These are phyloP conservation scores for Euplexia lucipara DNA, from an alignment of 2,888 invertebrate genomes.

Conservation along the genomic window DNA sequence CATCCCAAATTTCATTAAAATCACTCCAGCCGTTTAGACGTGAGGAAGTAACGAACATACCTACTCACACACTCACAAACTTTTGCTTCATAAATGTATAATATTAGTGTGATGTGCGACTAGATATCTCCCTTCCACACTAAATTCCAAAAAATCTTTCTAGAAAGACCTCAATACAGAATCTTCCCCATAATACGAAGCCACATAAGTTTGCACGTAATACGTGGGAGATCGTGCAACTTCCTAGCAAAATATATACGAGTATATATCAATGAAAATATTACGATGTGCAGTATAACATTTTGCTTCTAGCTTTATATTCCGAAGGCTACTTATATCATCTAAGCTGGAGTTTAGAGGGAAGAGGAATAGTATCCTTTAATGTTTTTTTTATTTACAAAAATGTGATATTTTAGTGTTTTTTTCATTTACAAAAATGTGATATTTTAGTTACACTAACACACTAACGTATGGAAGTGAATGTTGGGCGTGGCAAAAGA, in stretches of 20 bases:
- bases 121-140: no score
- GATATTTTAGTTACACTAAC: no score
- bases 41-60: no score
- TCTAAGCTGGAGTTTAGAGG: slow-evolving; percentile 15
- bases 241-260: slow-evolving; percentile 11
- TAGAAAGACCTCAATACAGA: background rate
- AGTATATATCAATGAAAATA: slow-evolving; percentile 28
- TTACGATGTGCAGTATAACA: slow-evolving; percentile 19
- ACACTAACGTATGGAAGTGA: no score
- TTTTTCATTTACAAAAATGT: no score
- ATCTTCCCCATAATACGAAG: background rate
- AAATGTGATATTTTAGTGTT: background rate
- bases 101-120: no score
- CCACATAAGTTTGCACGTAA: background rate
- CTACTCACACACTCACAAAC: no score
- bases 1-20: no score
- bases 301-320: slow-evolving; percentile 29
- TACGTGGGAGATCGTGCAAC: slow-evolving; percentile 14
- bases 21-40: no score
- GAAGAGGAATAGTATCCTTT: slow-evolving; percentile 4
- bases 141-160: background rate
- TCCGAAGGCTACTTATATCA: slow-evolving; percentile 29
- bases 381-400: slow-evolving; percentile 4
- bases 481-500: no score
- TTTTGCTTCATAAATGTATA: no score